Evolutionary conservation across 2,113 vertebrate species (phyloP).

Genomic region (Spheniscus mendiculus): DNA sequence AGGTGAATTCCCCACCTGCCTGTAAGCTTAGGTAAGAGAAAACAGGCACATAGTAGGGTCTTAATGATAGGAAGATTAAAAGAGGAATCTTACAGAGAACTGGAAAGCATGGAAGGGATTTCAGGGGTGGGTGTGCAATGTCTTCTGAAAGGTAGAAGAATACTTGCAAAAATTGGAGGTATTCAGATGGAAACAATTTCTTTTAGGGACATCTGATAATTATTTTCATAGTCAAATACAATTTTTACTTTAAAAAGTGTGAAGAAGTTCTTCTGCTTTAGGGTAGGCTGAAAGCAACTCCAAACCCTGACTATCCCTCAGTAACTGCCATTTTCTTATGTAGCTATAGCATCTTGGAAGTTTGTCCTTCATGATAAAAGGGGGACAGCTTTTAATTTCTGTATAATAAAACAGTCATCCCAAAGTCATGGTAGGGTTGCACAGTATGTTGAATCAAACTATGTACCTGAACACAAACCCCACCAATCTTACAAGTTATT

Average conservation of each 20-base stretch:
- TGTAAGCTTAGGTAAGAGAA: not conserved
- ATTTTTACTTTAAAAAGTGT: not conserved
- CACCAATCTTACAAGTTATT: not conserved
- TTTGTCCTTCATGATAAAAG: not conserved
- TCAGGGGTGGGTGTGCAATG: not conserved
- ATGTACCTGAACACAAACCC: not conserved
- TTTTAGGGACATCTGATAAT: not conserved
- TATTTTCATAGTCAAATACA: not conserved
- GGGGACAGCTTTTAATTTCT: not conserved
- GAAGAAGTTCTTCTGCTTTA: not conserved
- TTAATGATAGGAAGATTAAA: not conserved
- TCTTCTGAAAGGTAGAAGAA: not conserved
- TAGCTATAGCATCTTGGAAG: not conserved
- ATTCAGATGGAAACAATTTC: not conserved
- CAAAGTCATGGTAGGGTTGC: not conserved
- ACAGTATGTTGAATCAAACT: not conserved
- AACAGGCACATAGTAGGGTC: not conserved
- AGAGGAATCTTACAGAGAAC: not conserved
- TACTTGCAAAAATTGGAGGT: not conserved
- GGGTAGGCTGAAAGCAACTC: not conserved
- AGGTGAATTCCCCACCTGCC: not conserved
- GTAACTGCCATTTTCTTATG: not conserved
- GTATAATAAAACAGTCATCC: not conserved
- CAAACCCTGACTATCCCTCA: not conserved
- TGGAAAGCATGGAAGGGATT: not conserved